Evolutionary conservation across 35 echinoderm and acorn worm species (phyloP).

Genomic region (Lytechinus pictus): DNA sequence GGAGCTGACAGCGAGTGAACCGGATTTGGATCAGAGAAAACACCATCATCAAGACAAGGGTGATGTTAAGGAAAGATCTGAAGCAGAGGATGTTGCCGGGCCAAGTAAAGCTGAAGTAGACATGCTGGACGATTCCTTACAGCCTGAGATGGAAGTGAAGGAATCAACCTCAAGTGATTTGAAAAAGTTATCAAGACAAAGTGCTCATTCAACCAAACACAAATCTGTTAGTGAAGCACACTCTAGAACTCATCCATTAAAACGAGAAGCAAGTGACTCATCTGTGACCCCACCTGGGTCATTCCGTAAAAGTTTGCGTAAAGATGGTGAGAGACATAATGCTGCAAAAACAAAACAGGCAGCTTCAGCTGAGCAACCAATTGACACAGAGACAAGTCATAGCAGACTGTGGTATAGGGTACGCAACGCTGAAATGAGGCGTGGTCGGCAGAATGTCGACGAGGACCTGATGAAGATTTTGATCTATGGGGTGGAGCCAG

Average conservation of each 20-base stretch:
- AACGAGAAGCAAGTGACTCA: slow-evolving; percentile 69
- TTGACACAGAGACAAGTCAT: slow-evolving; percentile 56
- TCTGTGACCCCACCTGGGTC: slow-evolving; percentile 68
- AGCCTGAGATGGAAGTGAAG: neutral
- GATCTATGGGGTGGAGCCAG: slow-evolving; percentile 72
- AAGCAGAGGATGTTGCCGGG: neutral
- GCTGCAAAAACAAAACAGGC: neutral
- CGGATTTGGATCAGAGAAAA: slow-evolving; percentile 48
- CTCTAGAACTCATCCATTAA: slow-evolving; percentile 53
- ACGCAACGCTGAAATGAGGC: slow-evolving; percentile 68
- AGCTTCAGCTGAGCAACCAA: neutral
- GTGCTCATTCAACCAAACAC: neutral
- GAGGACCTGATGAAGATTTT: slow-evolving; percentile 69
- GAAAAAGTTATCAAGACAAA: neutral
- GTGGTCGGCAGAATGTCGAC: slow-evolving; percentile 65
- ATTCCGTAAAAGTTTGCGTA: slow-evolving; percentile 65
- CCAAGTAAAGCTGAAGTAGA: neutral
- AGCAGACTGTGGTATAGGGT: slow-evolving; percentile 69
- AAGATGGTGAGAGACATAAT: slow-evolving; percentile 32
- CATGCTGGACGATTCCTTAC: neutral
- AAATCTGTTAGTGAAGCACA: neutral
- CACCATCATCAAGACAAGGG: neutral
- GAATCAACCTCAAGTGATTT: neutral
- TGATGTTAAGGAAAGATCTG: neutral
- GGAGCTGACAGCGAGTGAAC: slow-evolving; percentile 69